Evolutionary conservation across 2,888 invertebrate species (phyloP).

Genomic region (Encarsia formosa): DNA sequence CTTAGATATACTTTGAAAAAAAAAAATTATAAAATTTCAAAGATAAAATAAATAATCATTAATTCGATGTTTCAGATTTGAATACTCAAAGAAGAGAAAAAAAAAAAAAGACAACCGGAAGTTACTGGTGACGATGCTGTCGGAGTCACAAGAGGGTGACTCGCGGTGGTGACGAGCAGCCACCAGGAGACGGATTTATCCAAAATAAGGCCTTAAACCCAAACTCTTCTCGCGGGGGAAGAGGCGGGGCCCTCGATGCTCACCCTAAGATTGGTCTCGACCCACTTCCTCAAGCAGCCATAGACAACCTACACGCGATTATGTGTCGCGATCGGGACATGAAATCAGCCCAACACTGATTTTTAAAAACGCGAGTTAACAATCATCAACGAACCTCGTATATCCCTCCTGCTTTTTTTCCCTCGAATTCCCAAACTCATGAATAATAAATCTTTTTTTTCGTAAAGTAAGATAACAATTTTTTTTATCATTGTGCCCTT

Average conservation of each 20-base stretch:
- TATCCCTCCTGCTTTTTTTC: neutral
- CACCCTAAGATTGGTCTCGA: slow-evolving; percentile 88
- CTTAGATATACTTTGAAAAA: too few species aligned
- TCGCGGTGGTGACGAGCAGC: neutral
- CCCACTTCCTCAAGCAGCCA: slow-evolving; percentile 90
- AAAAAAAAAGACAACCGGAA: neutral
- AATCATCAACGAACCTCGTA: neutral
- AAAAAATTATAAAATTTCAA: too few species aligned
- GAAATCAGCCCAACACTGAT: slow-evolving; percentile 52
- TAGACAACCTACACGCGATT: slow-evolving; percentile 73
- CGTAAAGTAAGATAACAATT: too few species aligned
- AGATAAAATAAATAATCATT: neutral
- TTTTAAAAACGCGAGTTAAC: slow-evolving; percentile 7
- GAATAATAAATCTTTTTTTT: neutral
- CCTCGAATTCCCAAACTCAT: neutral
- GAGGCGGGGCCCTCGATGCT: slow-evolving; percentile 61
- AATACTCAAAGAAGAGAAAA: too few species aligned
- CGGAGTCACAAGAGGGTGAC: neutral
- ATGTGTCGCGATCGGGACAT: slow-evolving; percentile 79
- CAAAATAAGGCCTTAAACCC: too few species aligned
- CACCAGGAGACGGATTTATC: neutral
- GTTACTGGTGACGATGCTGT: neutral
- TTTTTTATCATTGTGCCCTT: neutral
- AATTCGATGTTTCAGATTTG: neutral
- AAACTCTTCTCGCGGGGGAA: too few species aligned